These are phyloP conservation scores for Zoroaster sp. DNA, from an alignment of 53 echinoderm and acorn worm species.

Conservation along the genomic window DNA sequence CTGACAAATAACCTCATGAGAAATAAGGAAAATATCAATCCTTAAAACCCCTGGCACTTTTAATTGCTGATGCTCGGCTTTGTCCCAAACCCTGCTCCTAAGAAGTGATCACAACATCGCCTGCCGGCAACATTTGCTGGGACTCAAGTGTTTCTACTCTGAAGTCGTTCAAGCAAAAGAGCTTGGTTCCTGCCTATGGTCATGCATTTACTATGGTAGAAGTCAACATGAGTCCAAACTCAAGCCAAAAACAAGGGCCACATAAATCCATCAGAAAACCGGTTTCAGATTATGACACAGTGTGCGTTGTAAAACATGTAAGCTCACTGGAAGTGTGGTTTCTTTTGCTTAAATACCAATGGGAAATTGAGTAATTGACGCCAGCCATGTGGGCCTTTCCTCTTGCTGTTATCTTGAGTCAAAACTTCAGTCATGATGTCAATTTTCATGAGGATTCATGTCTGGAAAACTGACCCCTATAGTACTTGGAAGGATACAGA, in stretches of 20 bases:
- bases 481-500: background rate
- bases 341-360: background rate
- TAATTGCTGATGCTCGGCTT: too few relatives aligned
- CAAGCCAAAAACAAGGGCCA: background rate
- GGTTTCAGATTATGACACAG: background rate
- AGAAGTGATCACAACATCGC: background rate
- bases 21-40: too few relatives aligned
- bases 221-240: background rate
- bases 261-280: background rate
- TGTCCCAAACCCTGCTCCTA: too few relatives aligned
- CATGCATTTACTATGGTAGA: background rate
- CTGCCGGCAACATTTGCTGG: background rate
- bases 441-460: background rate
- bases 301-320: background rate
- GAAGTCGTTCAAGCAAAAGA: background rate
- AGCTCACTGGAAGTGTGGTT: background rate
- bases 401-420: background rate
- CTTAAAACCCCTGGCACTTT: too few relatives aligned
- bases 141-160: background rate
- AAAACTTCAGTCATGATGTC: background rate
- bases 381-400: background rate
- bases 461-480: background rate
- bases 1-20: too few relatives aligned
- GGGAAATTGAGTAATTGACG: constrained; percentile 23
- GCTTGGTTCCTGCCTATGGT: background rate